Evolutionary conservation across 92 coral and sea anemone species (phyloP), one percentile per base, ranked within the genome.

Genomic region (Desmophyllum pertusum): DNA sequence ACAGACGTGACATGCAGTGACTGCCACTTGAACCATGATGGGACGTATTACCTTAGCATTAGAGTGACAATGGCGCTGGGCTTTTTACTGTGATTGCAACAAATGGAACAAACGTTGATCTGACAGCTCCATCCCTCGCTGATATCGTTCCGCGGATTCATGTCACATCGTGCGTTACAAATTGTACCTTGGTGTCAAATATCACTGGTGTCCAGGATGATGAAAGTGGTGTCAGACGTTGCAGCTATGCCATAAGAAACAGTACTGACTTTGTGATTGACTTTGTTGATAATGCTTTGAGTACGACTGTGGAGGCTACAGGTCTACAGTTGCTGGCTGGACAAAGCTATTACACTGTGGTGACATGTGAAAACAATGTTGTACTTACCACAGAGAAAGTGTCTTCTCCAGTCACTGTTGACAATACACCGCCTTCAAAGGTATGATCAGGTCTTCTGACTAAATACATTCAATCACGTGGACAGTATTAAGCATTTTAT

Each of bases 31-130:
- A 73, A 77, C 31, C 94, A 96, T 72, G 10, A 51, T 36, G 90
- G 71, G 70, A 88, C 93, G 14, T 93, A 95, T 61, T 86, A 85
- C 87, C 67, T 94, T 55, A 83, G 88, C 48, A 73, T 95, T 1
- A 87, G 97, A 76, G 97, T 93, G 2, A 89, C 95, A 93, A 95
- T 66, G 92, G 88, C 41, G 98, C 98, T 46, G 97, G 94, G 5
- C 85, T 90, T 51, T 88, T 70, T 59, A 91, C 79, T 37, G 59
- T 90, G n/a, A 84, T 83, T 21, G 63, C 89, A 67, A 91, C 92
- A 53, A 70, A 76, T 38, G 78, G 84, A 19, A 85, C 88, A 15
- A 85, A 29, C 30, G 87, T 81, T 17, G 98, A 95, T 72, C n/a
- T 83, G 40, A 95, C 97, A 0, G 90, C 98, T 13, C 98, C 98